These are phyloP conservation scores for Sesamia inferens DNA, from an alignment of 2,888 invertebrate species.

Conservation along the genomic window DNA sequence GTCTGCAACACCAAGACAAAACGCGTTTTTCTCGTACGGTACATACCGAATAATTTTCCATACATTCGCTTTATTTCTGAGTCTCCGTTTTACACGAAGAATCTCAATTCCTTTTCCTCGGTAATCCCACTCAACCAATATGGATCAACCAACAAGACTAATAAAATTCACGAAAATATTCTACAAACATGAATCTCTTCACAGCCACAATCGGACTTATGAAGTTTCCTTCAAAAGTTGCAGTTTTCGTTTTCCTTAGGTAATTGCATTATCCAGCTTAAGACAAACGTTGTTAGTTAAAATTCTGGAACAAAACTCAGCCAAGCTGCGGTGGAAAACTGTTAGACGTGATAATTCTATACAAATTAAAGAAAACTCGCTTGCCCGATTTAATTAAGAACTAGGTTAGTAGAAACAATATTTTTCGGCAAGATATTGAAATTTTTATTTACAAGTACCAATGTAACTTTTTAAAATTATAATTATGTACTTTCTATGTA, in stretches of 20 bases:
- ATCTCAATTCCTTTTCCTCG: neutral
- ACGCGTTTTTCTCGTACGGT: neutral
- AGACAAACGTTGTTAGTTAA: slow-evolving; percentile 70
- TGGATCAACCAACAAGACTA: neutral
- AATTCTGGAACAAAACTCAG: slow-evolving; percentile 67
- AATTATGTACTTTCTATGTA: too few species aligned
- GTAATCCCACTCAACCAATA: neutral
- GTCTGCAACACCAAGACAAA: neutral
- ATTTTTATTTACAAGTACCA: too few species aligned
- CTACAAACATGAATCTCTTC: neutral
- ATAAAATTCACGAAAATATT: slow-evolving; percentile 1
- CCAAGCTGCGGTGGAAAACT: slow-evolving; percentile 58
- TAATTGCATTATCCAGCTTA: slow-evolving; percentile 77
- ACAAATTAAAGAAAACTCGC: slow-evolving; percentile 63
- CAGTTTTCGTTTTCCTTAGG: slow-evolving; percentile 54
- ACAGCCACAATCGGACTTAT: slow-evolving; percentile 25
- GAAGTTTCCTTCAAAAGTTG: slow-evolving; percentile 30
- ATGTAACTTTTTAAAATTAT: too few species aligned
- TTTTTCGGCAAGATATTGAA: neutral
- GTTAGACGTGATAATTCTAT: slow-evolving; percentile 65
- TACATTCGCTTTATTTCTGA: neutral
- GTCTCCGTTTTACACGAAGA: neutral
- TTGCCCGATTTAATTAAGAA: slow-evolving; percentile 36
- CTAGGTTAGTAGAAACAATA: slow-evolving; percentile 11
- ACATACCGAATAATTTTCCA: neutral